Evolutionary conservation across 2,113 vertebrate genomes (phyloP).

Genomic region (Rhinichthys klamathensis): DNA sequence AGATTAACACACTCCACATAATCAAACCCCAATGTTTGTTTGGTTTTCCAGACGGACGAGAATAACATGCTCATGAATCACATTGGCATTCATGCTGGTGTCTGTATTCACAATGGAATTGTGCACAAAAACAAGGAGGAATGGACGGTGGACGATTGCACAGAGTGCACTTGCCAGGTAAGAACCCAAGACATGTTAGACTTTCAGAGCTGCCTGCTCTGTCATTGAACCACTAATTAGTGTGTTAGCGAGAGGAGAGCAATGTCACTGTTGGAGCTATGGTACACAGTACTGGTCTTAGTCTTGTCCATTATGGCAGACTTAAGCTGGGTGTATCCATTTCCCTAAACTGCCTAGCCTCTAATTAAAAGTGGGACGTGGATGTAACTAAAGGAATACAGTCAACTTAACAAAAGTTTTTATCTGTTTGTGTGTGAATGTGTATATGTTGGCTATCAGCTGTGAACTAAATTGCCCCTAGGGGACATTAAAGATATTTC

Average conservation of each 20-base stretch:
- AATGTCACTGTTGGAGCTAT: slow-evolving; percentile 55
- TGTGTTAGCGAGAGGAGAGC: slow-evolving; percentile 57
- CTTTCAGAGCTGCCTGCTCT: slow-evolving; percentile 42
- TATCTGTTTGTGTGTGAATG: too few relatives aligned
- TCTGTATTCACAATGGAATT: slow-evolving; percentile 92
- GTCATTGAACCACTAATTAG: slow-evolving; percentile 68
- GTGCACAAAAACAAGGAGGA: slow-evolving; percentile 88
- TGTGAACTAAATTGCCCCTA: too few relatives aligned
- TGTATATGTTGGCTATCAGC: too few relatives aligned
- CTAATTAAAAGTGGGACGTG: slow-evolving; percentile 65
- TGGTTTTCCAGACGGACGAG: slow-evolving; percentile 81
- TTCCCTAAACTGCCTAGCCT: slow-evolving; percentile 54
- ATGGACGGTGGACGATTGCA: slow-evolving; percentile 97
- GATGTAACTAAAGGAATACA: slow-evolving; percentile 2
- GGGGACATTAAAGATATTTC: too few relatives aligned
- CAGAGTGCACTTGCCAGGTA: slow-evolving; percentile 95
- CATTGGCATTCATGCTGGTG: slow-evolving; percentile 79
- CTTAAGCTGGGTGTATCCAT: slow-evolving; percentile 56
- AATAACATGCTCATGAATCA: slow-evolving; percentile 80
- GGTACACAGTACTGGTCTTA: slow-evolving; percentile 53
- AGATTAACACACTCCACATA: neutral
- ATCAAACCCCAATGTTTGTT: neutral
- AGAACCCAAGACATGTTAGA: slow-evolving; percentile 43
- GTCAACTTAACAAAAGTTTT: neutral
- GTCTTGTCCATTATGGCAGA: slow-evolving; percentile 59